These are phyloP conservation scores for Penaeus indicus DNA, from an alignment of 1,140 invertebrate genomes.

Conservation along the genomic window DNA sequence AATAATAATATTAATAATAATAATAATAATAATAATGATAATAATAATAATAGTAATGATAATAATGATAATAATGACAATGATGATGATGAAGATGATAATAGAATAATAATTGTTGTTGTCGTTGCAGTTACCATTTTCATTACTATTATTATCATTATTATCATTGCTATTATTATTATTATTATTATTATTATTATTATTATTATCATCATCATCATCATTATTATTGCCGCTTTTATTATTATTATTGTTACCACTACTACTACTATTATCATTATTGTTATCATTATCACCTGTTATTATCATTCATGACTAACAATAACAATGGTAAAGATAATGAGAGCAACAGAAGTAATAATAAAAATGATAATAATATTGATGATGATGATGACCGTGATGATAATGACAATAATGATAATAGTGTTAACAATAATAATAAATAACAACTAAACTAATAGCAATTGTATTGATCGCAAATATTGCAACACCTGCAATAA, in stretches of 20 bases:
- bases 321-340: conserved; percentile 11
- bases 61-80: no score
- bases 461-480: not conserved
- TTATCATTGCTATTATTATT: no score
- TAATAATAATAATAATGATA: conserved; percentile 18
- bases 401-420: conserved; percentile 20
- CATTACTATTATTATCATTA: no score
- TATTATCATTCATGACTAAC: not conserved
- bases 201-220: no score
- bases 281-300: no score
- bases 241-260: no score
- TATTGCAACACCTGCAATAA: not conserved
- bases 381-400: not conserved
- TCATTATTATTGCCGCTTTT: no score
- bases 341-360: not conserved
- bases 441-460: conserved; percentile 6
- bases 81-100: not conserved
- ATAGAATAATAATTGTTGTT: not conserved
- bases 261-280: no score
- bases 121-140: no score
- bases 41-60: no score
- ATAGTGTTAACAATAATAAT: not conserved
- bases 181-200: no score
- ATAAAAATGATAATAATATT: no score
- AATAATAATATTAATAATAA: conserved; percentile 14